A percentile compares a stretch with the other conserved stretches of the same genome.
Conservation (phyloP, 2,797 vertebrate genomes). For the Premnoplex brunnescens region DNA sequence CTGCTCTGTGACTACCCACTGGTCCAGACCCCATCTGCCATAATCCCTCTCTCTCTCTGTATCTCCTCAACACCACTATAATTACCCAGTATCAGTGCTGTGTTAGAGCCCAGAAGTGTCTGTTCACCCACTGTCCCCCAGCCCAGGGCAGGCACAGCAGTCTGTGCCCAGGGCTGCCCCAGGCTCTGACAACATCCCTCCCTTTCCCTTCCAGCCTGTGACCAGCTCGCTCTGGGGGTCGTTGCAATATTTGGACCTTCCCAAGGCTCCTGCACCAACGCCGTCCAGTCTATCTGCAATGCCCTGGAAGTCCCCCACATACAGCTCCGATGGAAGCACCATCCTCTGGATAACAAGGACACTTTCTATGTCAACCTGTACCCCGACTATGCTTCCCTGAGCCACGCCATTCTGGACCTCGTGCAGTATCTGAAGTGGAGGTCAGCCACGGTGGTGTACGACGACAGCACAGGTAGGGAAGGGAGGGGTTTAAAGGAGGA, state of each 20-base stretch:
- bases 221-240: conserved; percentile 96
- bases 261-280: conserved; percentile 96
- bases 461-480: conserved; percentile 93
- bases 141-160: neutral
- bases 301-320: conserved; percentile 97
- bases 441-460: conserved; percentile 96
- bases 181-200: neutral
- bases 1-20: neutral
- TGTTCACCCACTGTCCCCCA: neutral
- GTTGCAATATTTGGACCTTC: conserved; percentile 98
- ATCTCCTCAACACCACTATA: neutral
- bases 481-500: neutral
- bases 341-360: conserved; percentile 97
- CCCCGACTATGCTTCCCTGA: conserved; percentile 96
- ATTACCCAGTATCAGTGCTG: fast-evolving
- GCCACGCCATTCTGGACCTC: conserved; percentile 95
- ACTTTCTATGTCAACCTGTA: conserved; percentile 98
- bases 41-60: neutral
- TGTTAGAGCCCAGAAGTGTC: neutral
- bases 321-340: conserved; percentile 99
- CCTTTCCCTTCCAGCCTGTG: conserved; percentile 84
- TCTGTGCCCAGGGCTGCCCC: neutral
- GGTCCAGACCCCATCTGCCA: neutral
- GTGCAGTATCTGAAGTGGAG: conserved; percentile 98
- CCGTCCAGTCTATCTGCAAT: conserved; percentile 98